Evolutionary conservation across 2,888 invertebrate genomes (phyloP).

Genomic region (Parnassius smintheus): DNA sequence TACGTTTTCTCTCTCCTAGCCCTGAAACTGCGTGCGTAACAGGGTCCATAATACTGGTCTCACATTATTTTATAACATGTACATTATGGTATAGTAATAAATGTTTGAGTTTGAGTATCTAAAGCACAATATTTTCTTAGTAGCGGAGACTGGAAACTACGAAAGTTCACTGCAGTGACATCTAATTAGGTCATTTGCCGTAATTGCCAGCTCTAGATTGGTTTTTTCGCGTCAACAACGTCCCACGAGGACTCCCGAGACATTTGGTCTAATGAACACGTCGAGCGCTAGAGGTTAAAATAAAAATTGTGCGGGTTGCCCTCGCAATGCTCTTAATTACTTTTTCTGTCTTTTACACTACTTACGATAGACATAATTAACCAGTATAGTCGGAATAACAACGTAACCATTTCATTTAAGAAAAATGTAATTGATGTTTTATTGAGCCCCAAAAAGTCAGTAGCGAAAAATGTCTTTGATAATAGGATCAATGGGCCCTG

Average conservation of each 20-base stretch:
- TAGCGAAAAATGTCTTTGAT: too few relatives aligned
- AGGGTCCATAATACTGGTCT: too few relatives aligned
- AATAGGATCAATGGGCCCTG: constrained; percentile 88
- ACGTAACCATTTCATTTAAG: constrained; percentile 16
- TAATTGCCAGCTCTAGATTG: constrained; percentile 76
- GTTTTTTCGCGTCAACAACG: constrained; percentile 74
- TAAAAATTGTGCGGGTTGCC: constrained; percentile 32
- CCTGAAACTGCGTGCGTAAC: too few relatives aligned
- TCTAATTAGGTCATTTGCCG: constrained; percentile 73
- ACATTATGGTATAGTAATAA: too few relatives aligned
- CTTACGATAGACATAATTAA: constrained; percentile 22
- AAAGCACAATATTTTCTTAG: constrained; percentile 29
- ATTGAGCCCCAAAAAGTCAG: too few relatives aligned
- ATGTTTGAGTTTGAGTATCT: too few relatives aligned
- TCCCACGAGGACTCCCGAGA: constrained; percentile 57
- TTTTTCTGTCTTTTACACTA: constrained; percentile 22
- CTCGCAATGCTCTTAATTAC: constrained; percentile 38
- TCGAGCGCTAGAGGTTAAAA: constrained; percentile 42
- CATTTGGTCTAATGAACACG: constrained; percentile 69
- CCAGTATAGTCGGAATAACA: constrained; percentile 11
- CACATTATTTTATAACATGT: too few relatives aligned
- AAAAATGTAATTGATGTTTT: not conserved
- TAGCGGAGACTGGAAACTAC: constrained; percentile 25
- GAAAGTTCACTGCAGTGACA: constrained; percentile 30
- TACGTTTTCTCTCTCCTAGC: too few relatives aligned